Base-by-base conservation (phyloP, 2,113 vertebrate species). In the Triplophysa siluroides region DNA sequence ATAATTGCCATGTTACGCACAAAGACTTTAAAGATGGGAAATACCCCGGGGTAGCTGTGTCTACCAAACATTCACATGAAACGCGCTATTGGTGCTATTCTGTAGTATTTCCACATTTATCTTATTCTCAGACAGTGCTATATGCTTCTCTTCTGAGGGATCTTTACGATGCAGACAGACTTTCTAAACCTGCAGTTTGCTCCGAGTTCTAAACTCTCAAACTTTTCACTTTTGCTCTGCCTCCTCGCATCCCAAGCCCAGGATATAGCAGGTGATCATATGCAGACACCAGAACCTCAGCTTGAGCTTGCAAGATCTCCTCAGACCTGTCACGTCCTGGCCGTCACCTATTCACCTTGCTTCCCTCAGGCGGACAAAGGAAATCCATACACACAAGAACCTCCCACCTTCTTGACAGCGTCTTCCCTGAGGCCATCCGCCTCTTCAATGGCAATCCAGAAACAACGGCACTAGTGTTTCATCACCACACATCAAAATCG, bases 311-410 rank as follows among this genome's bases (percentile, higher is more conserved):
- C 21, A 52, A 70, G 69, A 52, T 54, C 47, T 71, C 68, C 47
- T 54, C 68, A 71, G 47, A 18, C 24, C 47, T 19, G 54, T 72
- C 52, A 72, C 52, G 18, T 72, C 70, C 19, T 41, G 16, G 18
- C 2, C 29, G 14, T 72, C 26, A 54, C 69, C 26, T 58, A 8
- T 38, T 72, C 2, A 38, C 19, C 47, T 72, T 21, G 26, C 24
- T 38, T 58, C 24, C 18, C 23, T 70, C 16, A 1, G 67, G 3
- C 23, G 45, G 45, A 70, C 23, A 12, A 72, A 13, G 70, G 50
- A 58, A 72, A 26, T 68, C 29, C 70, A 73, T 41, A 26, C 26
- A 41, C 29, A 60, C n/a, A 73, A 73, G 54, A 60, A 41, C 29
- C n/a, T 73, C 54, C n/a, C 26, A 29, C 33, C n/a, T 58, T 41